Evolutionary conservation across 2,113 vertebrate species (phyloP).

Genomic region (rabbit (Oryctolagus cuniculus)): DNA sequence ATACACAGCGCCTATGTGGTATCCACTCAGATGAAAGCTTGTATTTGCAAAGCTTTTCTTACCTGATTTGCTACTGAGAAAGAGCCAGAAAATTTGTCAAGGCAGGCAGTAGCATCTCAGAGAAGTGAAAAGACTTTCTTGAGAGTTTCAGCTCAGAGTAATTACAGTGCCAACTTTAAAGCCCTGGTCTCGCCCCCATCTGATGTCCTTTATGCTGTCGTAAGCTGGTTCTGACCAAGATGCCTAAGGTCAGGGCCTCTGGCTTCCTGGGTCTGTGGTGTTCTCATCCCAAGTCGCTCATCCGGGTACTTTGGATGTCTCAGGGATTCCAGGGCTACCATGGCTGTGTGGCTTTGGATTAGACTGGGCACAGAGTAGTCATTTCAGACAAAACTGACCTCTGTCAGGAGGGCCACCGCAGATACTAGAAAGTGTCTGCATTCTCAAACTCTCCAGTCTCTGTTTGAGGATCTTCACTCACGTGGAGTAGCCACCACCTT

Average conservation of each 20-base stretch:
- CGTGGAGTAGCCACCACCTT: not conserved
- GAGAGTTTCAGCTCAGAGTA: not conserved
- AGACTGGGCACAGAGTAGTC: not conserved
- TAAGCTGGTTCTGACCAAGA: not conserved
- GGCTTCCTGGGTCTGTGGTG: not conserved
- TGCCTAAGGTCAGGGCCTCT: not conserved
- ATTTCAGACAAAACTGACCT: conserved; percentile 14
- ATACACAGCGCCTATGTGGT: not conserved
- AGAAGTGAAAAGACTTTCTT: not conserved
- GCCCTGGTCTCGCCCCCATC: not conserved
- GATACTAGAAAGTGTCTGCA: not conserved
- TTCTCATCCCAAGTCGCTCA: not conserved
- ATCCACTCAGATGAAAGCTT: not conserved
- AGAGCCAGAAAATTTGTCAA: not conserved
- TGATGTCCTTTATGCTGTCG: not conserved
- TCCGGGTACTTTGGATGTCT: not conserved
- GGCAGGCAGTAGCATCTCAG: not conserved
- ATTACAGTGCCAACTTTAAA: not conserved
- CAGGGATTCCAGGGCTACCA: not conserved
- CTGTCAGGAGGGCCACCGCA: not conserved
- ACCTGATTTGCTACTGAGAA: conserved; percentile 8
- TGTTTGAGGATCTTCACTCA: not conserved
- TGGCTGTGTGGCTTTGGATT: not conserved
- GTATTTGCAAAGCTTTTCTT: conserved; percentile 11
- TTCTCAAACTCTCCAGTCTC: not conserved